phyloP scores from a whole-genome alignment of 2,888 invertebrate genomes.

The Mantis religiosa region DNA sequence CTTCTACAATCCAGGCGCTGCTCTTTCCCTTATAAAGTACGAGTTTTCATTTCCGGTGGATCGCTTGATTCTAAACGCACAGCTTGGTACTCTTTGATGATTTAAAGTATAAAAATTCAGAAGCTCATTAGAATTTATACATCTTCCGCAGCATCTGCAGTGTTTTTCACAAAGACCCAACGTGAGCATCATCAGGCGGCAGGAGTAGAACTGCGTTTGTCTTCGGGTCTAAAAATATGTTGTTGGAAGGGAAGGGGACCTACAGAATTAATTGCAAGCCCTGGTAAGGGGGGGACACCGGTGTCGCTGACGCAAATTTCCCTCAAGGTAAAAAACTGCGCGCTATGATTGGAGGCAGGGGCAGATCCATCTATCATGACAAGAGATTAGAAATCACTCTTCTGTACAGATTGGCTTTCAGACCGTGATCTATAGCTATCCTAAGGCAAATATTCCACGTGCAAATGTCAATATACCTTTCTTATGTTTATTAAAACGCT shows the following conservation, averaged over 20 bases:
- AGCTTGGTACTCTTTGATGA: background rate
- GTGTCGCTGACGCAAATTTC: background rate
- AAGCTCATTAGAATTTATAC: background rate
- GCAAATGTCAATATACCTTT: too few relatives aligned
- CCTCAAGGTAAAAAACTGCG: background rate
- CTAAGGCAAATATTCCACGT: too few relatives aligned
- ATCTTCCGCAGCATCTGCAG: background rate
- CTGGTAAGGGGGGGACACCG: background rate
- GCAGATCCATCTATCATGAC: background rate
- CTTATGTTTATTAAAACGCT: too few relatives aligned
- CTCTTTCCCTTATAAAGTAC: too few relatives aligned
- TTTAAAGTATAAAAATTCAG: background rate
- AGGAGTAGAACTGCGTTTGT: background rate
- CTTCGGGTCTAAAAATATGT: background rate
- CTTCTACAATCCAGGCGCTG: too few relatives aligned
- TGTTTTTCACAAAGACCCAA: background rate
- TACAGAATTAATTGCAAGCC: background rate
- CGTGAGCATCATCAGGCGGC: background rate
- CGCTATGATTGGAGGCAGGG: background rate
- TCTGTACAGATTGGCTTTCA: background rate
- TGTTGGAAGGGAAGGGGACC: background rate
- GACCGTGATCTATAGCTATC: background rate
- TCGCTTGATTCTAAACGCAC: too few relatives aligned
- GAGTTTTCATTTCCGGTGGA: too few relatives aligned
- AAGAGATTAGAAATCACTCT: background rate